Percentiles rank a stretch among this genome's conserved stretches.
phyloP scores from a whole-genome alignment of 2,113 vertebrate species.

The Herpailurus yagouaroundi region DNA sequence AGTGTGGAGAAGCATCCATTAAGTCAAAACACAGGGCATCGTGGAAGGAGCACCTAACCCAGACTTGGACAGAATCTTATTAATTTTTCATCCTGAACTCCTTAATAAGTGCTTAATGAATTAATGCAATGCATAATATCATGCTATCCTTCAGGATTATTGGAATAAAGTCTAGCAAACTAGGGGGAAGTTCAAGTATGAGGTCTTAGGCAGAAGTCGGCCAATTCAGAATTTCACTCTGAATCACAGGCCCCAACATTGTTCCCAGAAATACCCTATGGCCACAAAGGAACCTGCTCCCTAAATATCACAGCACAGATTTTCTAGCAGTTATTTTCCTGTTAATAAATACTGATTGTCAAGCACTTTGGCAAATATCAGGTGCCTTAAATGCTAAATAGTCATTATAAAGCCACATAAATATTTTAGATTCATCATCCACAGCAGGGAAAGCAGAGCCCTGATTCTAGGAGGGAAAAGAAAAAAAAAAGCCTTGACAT shows the following conservation, averaged over 20 bases:
- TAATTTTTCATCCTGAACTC: background rate
- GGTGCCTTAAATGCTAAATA: slow-evolving; percentile 61
- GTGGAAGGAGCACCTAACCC: background rate
- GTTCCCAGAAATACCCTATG: background rate
- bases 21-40: background rate
- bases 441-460: slow-evolving; percentile 36
- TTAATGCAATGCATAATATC: background rate
- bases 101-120: background rate
- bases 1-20: background rate
- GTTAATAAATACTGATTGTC: slow-evolving; percentile 56
- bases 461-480: background rate
- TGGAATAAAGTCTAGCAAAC: slow-evolving; percentile 65
- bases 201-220: slow-evolving; percentile 13
- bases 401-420: slow-evolving; percentile 73
- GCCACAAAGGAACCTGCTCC: background rate
- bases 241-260: background rate
- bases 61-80: background rate
- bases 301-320: slow-evolving; percentile 30
- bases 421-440: slow-evolving; percentile 71
- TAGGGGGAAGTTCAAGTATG: slow-evolving; percentile 66
- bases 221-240: background rate
- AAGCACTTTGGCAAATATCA: slow-evolving; percentile 65
- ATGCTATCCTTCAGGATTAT: slow-evolving; percentile 44
- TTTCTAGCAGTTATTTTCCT: slow-evolving; percentile 38
- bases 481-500: background rate